Base-by-base conservation (phyloP, 2,797 vertebrate genomes). In the Xenops minutus region DNA sequence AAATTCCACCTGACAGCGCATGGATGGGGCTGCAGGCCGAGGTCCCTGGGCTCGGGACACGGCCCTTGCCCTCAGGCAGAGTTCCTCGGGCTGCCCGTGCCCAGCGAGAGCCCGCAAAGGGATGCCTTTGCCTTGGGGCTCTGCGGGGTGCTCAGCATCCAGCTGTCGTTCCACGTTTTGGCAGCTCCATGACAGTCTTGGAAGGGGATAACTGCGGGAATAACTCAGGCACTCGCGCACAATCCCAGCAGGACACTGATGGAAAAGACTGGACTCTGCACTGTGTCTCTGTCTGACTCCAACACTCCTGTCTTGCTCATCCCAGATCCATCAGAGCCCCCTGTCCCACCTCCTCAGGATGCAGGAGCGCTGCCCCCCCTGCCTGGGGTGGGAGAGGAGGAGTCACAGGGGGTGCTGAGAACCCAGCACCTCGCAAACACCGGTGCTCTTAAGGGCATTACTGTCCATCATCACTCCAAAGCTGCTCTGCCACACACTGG, bases 341-440 rank as follows among this genome's bases (percentile, higher is more conserved):
- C 1, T 1, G 1, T 17, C 49, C 36, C 12, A 0, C 4, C 49
- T 36, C 69, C 3, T 0, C 0, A 2, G 43, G 19, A 24, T 22
- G 17, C 36, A 12, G 76, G 58, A 85, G 13, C 3, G 1, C n/a
- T 16, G n/a, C 24, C 55, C 21, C 6, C 41, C 67, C 62, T 2
- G 8, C 19, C 10, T 3, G 17, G 43, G 9, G 5, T 22, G 22
- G 9, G 12, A 14, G 8, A 17, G 3, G 12, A 27, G 56, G 55
- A 8, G 8, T 16, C 29, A 24, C 37, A 26, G 66, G 0, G 6
- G 10, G 16, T 43, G 36, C 78, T 39, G 34, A 0, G 4, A 77
- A 6, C 10, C 12, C 3, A 0, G 14, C 43, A 36, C 39, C 9
- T 20, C 8, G 20, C 39, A 46, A 30, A 29, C 10, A 5, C 32